Evolutionary conservation across 2,113 vertebrate species (phyloP), one percentile per base, ranked within the genome.

Genomic region (Eudyptes chrysolophus): DNA sequence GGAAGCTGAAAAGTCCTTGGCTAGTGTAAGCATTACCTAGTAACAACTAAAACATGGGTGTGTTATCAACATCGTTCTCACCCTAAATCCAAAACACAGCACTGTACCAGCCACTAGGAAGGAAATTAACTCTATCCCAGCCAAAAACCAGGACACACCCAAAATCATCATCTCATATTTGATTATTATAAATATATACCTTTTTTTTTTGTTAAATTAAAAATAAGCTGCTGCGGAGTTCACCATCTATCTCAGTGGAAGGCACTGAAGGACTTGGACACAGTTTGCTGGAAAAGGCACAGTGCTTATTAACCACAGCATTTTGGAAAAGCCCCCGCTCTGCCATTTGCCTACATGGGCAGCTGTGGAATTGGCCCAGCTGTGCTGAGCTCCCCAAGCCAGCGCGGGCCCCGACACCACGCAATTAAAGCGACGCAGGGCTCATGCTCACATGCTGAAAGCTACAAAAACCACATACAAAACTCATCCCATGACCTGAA

Each of bases 321-420:
- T 20, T 77, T 54, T 61, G 44, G 49, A 25, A 61, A 81, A 81
- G 74, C 7, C 51, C 27, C 42, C 36, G 57, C 64, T 58, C 62
- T 61, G 51, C 46, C 75, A 30, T 6, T 17, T 3, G 2, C 20
- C 62, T 22, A 4, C 34, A 25, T 0, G 0, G 9, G 30, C 20
- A 68, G 34, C 72, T 62, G 62, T 42, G 52, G 61, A 48, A 42
- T 1, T 9, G 4, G 40, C 17, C 34, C 80, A 58, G 62, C 46
- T 29, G 26, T 20, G 57, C 65, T 20, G 13, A 70, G 80, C 22
- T 71, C 62, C 24, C 46, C 22, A 16, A 19, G 62, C 48, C 68
- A 76, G 30, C 75, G n/a, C 0, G 0, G 2, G 20, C 58, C 34
- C 4, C 0, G 1, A 12, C 52, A 34, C 30, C 38, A 22, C 2